Percentiles rank a stretch among this genome's conserved stretches.
phyloP scores from a whole-genome alignment of 1,140 invertebrate species.

The Diabrotica virgifera region DNA sequence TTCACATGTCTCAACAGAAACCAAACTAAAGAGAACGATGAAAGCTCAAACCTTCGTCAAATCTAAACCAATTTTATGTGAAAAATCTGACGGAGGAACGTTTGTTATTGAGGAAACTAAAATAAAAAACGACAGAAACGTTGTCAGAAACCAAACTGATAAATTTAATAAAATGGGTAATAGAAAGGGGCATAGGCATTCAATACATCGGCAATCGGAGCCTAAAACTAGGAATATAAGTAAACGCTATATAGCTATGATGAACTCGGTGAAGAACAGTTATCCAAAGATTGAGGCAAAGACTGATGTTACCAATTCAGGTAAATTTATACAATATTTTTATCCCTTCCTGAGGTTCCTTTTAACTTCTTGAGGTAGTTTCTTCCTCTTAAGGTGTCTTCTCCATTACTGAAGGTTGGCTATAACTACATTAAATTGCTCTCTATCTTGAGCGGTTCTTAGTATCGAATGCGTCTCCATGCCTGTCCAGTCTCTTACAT shows the following conservation, averaged over 20 bases:
- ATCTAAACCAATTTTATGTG: not conserved
- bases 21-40: not conserved
- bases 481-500: no score
- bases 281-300: slow-evolving; percentile 12
- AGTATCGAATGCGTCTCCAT: no score
- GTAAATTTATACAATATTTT: not conserved
- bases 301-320: not conserved
- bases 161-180: slow-evolving; percentile 24
- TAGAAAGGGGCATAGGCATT: not conserved
- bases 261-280: slow-evolving; percentile 21
- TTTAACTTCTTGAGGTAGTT: not conserved
- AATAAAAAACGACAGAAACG: slow-evolving; percentile 18
- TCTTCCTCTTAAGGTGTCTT: no score
- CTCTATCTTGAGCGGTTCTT: no score
- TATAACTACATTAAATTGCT: no score
- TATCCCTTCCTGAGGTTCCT: not conserved
- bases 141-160: slow-evolving; percentile 28
- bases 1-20: not conserved
- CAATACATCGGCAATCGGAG: not conserved
- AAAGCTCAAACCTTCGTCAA: not conserved
- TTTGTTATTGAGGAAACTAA: not conserved
- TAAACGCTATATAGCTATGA: slow-evolving; percentile 20
- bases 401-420: no score
- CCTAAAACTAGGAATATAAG: slow-evolving; percentile 9
- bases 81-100: slow-evolving; percentile 5